Evolutionary conservation across 2,888 invertebrate species (phyloP).

Genomic region (Lasioglossum zephyrum): DNA sequence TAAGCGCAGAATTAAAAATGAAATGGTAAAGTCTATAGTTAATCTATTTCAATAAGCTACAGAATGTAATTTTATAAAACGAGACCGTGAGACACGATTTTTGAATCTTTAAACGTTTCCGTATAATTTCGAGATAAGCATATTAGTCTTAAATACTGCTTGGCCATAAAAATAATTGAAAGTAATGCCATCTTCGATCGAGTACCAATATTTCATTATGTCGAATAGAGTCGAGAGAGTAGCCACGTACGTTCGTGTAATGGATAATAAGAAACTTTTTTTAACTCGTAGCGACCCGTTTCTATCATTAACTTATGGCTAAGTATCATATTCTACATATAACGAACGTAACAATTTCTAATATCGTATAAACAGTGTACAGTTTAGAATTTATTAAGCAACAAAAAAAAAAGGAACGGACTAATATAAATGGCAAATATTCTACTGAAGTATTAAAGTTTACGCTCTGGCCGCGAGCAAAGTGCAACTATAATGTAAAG

Average conservation of each 20-base stretch:
- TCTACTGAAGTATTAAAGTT: conserved; percentile 33
- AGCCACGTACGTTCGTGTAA: background rate
- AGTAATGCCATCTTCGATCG: conserved; percentile 19
- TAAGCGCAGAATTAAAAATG: conserved; percentile 13
- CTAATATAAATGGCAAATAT: conserved; percentile 12
- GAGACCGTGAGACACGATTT: conserved; percentile 20
- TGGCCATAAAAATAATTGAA: conserved; percentile 19
- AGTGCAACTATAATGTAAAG: conserved; percentile 20
- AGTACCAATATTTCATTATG: conserved; percentile 33
- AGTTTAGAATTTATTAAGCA: conserved; percentile 46
- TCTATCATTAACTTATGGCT: conserved; percentile 29
- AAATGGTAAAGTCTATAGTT: conserved; percentile 31
- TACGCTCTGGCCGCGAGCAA: background rate
- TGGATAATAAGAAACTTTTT: conserved; percentile 12
- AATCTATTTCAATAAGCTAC: conserved; percentile 47
- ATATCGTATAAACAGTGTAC: conserved; percentile 47
- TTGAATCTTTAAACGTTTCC: conserved; percentile 29
- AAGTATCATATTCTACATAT: conserved; percentile 36
- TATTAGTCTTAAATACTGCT: conserved; percentile 2
- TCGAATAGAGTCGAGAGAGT: conserved; percentile 5
- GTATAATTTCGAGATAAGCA: conserved; percentile 18
- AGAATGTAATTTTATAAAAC: conserved; percentile 42
- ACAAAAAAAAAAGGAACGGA: conserved; percentile 4
- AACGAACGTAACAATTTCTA: conserved; percentile 28
- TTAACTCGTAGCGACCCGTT: conserved; percentile 9